Percentiles rank a stretch among this genome's conserved stretches.
Evolutionary conservation across 2,888 invertebrate species (phyloP).

Genomic region (Marronus borbonicus): DNA sequence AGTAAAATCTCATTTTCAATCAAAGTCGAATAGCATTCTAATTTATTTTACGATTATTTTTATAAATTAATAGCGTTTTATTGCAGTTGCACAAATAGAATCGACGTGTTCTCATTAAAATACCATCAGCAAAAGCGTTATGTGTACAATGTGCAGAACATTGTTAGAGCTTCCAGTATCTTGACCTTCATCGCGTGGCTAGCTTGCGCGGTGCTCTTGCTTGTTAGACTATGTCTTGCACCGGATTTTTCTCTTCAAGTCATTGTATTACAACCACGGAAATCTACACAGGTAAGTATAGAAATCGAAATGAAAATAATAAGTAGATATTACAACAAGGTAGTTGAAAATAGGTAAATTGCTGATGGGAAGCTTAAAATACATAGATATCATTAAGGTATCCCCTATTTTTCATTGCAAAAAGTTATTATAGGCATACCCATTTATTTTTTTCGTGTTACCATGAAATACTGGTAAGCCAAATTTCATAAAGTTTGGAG

Average conservation of each 20-base stretch:
- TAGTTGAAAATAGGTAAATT: too few relatives aligned
- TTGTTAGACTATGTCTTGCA: slow-evolving; percentile 56
- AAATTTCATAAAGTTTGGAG: too few relatives aligned
- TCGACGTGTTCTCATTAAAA: slow-evolving; percentile 61
- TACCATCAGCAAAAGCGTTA: slow-evolving; percentile 54
- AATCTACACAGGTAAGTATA: slow-evolving; percentile 13
- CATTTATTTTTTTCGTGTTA: too few relatives aligned
- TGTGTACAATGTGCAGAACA: slow-evolving; percentile 50
- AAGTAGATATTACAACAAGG: too few relatives aligned
- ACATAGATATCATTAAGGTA: too few relatives aligned
- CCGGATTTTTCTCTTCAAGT: slow-evolving; percentile 53
- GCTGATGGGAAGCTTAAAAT: too few relatives aligned
- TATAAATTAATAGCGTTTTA: slow-evolving; percentile 17
- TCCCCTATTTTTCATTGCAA: too few relatives aligned
- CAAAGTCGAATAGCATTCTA: background rate
- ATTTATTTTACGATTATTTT: slow-evolving; percentile 9
- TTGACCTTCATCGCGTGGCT: slow-evolving; percentile 59
- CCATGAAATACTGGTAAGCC: too few relatives aligned
- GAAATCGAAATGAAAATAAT: background rate
- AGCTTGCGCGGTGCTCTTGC: slow-evolving; percentile 55
- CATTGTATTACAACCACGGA: slow-evolving; percentile 19
- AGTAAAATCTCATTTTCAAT: too few relatives aligned
- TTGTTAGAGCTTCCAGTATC: slow-evolving; percentile 42
- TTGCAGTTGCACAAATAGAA: slow-evolving; percentile 59
- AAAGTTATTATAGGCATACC: too few relatives aligned